phyloP scores from a whole-genome alignment of 2,113 vertebrate genomes.

The Lepus americanus region DNA sequence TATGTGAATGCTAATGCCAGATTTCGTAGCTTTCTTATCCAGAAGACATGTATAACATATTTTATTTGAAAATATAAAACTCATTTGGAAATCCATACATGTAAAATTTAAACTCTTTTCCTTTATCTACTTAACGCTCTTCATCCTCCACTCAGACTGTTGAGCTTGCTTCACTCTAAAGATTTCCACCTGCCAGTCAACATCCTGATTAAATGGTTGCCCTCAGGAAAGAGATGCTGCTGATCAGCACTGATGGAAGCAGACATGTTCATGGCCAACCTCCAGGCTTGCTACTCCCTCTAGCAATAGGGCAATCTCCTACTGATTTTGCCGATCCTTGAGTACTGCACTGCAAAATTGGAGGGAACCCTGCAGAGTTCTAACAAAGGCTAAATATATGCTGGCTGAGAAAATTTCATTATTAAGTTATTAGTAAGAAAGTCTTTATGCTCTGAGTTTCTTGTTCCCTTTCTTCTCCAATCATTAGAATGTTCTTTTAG shows the following conservation, averaged over 20 bases:
- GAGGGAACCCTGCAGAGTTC: background rate
- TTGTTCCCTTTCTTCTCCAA: background rate
- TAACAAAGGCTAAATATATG: background rate
- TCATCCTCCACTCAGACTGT: background rate
- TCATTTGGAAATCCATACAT: background rate
- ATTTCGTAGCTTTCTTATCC: background rate
- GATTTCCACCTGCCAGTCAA: background rate
- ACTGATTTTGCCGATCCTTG: background rate
- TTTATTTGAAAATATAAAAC: constrained; percentile 28
- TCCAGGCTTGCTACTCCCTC: background rate
- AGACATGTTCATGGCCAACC: background rate
- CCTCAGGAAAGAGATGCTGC: background rate
- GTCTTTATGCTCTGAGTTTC: background rate
- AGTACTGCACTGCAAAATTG: background rate
- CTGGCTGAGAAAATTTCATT: background rate
- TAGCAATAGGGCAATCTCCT: background rate
- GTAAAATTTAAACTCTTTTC: background rate
- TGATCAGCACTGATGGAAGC: background rate
- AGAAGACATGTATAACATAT: background rate
- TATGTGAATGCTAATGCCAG: background rate
- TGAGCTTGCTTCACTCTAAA: background rate
- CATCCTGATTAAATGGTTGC: background rate
- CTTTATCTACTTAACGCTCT: background rate
- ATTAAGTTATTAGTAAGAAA: constrained; percentile 9
- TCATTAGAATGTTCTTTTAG: constrained; percentile 14